These are phyloP conservation scores for Platycercus adscitus DNA, from an alignment of 2,113 vertebrate genomes.

Conservation along the genomic window DNA sequence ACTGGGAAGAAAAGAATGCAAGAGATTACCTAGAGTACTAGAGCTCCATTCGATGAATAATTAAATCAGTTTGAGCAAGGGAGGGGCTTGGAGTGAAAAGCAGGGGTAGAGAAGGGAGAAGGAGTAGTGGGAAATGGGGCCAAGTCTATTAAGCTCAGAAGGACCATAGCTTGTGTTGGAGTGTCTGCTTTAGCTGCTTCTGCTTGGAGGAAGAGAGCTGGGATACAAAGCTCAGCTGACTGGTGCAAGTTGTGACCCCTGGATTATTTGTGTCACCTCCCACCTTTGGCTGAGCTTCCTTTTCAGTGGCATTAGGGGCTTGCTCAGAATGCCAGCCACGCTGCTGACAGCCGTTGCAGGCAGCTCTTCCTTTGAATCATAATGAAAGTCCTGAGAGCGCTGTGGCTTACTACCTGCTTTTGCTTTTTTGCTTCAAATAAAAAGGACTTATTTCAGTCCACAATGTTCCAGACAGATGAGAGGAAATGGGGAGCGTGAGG, in stretches of 20 bases:
- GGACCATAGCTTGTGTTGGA: neutral
- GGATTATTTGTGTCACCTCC: neutral
- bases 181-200: neutral
- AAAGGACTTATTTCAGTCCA: neutral
- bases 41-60: constrained; percentile 21
- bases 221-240: neutral
- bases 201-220: neutral
- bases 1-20: neutral
- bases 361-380: neutral
- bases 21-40: constrained; percentile 29
- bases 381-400: neutral
- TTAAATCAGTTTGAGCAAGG: neutral
- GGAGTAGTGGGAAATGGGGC: neutral
- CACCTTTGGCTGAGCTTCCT: neutral
- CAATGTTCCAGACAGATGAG: neutral
- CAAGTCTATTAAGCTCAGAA: neutral
- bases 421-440: neutral
- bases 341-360: neutral
- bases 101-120: neutral
- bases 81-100: neutral
- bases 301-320: neutral
- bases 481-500: neutral
- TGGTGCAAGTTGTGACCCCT: neutral
- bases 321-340: neutral
- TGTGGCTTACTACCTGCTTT: neutral